These are phyloP conservation scores for Leptobrachium leishanense DNA, from an alignment of 2,113 vertebrate genomes.

Conservation along the genomic window DNA sequence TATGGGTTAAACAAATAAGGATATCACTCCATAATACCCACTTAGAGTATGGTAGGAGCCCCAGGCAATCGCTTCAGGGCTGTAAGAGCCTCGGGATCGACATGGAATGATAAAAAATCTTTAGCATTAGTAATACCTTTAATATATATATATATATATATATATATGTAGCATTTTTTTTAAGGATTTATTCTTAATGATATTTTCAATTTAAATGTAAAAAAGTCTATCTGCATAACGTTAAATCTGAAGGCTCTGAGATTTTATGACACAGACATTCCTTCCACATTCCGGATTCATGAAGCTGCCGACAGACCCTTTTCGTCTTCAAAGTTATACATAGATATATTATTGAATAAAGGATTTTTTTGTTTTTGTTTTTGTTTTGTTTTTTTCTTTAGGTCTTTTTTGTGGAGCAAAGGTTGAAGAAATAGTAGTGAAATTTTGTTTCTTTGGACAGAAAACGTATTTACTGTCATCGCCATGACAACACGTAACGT, in stretches of 20 bases:
- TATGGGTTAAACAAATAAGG: constrained; percentile 48
- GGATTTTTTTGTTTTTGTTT: not conserved
- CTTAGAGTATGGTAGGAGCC: constrained; percentile 55
- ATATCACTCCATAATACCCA: constrained; percentile 51
- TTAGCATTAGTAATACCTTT: constrained; percentile 55
- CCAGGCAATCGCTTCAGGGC: constrained; percentile 54
- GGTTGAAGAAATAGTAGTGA: no score
- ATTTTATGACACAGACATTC: constrained; percentile 41
- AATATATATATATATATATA: constrained; percentile 28
- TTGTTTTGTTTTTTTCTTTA: not conserved
- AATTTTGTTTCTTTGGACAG: no score
- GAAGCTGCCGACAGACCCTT: not conserved
- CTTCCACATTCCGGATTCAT: constrained; percentile 41
- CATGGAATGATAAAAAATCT: constrained; percentile 53
- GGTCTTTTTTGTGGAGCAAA: not conserved
- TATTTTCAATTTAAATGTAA: constrained; percentile 47
- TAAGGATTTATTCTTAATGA: constrained; percentile 51
- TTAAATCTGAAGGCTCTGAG: constrained; percentile 38
- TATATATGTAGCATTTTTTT: constrained; percentile 46
- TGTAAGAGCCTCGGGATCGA: constrained; percentile 54
- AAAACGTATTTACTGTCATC: no score
- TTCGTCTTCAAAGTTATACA: constrained; percentile 5
- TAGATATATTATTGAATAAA: constrained; percentile 15
- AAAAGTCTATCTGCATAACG: constrained; percentile 35
- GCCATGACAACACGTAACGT: no score